A percentile compares a stretch with the other conserved stretches of the same genome.
phyloP scores from a whole-genome alignment of 2,113 vertebrate species.

The Podilymbus podiceps region DNA sequence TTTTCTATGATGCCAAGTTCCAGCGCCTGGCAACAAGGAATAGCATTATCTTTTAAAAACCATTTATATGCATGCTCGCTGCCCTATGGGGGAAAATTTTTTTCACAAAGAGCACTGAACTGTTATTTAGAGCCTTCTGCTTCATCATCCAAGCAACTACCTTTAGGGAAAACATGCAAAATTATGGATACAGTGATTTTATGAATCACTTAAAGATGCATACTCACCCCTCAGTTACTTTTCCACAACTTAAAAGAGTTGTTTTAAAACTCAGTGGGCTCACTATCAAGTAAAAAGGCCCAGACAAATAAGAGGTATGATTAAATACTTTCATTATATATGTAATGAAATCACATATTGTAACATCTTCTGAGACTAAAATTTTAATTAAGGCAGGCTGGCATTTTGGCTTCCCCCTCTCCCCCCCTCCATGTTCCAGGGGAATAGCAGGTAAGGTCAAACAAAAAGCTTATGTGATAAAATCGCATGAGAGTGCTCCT shows the following conservation, averaged over 20 bases:
- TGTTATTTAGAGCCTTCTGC: not conserved
- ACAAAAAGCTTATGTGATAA: slow-evolving; percentile 45
- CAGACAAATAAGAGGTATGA: not conserved
- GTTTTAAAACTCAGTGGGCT: not conserved
- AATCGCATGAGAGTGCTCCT: slow-evolving; percentile 47
- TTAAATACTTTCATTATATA: slow-evolving; percentile 62
- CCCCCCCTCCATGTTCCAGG: not conserved
- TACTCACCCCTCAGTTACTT: not conserved
- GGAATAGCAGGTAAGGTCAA: slow-evolving; percentile 63
- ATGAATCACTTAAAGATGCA: not conserved
- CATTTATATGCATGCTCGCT: accelerated
- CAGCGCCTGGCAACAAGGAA: not conserved
- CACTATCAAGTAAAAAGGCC: not conserved
- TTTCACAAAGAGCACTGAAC: not conserved
- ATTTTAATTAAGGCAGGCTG: slow-evolving; percentile 72
- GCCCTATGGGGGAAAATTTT: not conserved
- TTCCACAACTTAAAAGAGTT: not conserved
- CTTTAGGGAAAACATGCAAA: not conserved
- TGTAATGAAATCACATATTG: slow-evolving; percentile 48
- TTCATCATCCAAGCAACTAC: not conserved
- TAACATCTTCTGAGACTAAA: slow-evolving; percentile 60
- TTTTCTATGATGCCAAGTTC: not conserved
- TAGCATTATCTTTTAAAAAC: not conserved
- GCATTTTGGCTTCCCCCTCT: slow-evolving; percentile 2
- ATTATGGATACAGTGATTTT: not conserved